Base-by-base conservation (phyloP, 1,140 invertebrate species). In the Zaprionus capensis region DNA sequence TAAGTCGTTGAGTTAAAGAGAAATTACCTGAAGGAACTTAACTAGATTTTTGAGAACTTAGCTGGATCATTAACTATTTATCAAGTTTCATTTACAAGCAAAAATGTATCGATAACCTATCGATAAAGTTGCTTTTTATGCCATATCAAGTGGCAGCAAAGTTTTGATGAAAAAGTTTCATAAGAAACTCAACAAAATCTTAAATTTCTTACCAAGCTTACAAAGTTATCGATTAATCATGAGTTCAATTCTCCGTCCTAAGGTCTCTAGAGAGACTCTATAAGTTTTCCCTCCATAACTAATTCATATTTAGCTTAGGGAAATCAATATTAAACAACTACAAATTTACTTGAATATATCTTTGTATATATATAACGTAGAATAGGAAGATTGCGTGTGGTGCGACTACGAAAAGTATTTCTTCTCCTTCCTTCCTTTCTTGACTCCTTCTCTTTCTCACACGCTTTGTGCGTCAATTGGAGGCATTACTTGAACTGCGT, bases 361-460 rank as follows among this genome's bases (percentile, higher is more conserved):
- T n/a, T n/a, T 44, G 5, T 44, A 2, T n/a, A 2, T 44, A 44
- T 44, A n/a, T n/a, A 44, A n/a, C 70, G 59, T 63, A 53, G 53
- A 76, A 71, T 71, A 20, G 17, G 55, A 65, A 20, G 26, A 55
- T 76, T 71, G 73, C 73, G 73, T 76, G 73, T 63, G 34, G 38
- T 15, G 15, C 22, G n/a, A 26, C 31, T 58, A 59, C 38, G 46
- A 56, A 11, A 24, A n/a, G 7, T 31, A 12, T 34, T 44, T 26
- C 38, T 58, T 49, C 26, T 38, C 20, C n/a, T 9, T 22, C 5
- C 9, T 31, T 41, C 49, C 14, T n/a, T 12, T 7, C 24, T 67
- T 53, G 41, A 31, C 31, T 31, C 15, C 17, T 20, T 20, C 31
- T 58, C 34, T 55, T n/a, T 34, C 31, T 56, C 59, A 53, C 41